Conservation (phyloP, 2,797 vertebrate species). For the Emydoidea blandingii region DNA sequence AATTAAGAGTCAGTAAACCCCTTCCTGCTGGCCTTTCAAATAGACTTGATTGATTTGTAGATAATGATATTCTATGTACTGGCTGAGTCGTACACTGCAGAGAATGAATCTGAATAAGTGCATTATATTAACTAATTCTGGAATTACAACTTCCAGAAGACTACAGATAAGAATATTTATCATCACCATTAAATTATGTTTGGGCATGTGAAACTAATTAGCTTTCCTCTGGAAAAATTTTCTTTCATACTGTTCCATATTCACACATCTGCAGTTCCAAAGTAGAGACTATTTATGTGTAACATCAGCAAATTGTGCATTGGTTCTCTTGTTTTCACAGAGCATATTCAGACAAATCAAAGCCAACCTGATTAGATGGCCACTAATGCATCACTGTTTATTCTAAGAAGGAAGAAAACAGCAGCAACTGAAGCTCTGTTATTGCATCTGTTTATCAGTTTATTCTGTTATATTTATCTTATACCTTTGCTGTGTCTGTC, state of each 20-base stretch:
- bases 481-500: neutral
- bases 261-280: neutral
- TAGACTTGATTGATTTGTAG: neutral
- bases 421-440: neutral
- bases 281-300: neutral
- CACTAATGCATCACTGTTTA: neutral
- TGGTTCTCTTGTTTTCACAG: neutral
- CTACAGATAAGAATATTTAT: neutral
- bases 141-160: neutral
- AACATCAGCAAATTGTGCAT: neutral
- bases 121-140: neutral
- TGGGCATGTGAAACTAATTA: neutral
- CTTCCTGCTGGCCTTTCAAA: neutral
- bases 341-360: neutral
- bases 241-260: neutral
- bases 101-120: neutral
- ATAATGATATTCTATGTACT: neutral
- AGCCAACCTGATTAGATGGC: neutral
- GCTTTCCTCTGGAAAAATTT: neutral
- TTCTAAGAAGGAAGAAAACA: neutral
- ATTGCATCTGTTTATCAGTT: neutral
- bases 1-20: neutral
- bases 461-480: neutral
- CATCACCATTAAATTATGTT: neutral
- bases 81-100: neutral